Percentiles rank a stretch among this genome's conserved stretches.
Conservation (phyloP, 2,888 invertebrate genomes). For the Epsilonema sp. region DNA sequence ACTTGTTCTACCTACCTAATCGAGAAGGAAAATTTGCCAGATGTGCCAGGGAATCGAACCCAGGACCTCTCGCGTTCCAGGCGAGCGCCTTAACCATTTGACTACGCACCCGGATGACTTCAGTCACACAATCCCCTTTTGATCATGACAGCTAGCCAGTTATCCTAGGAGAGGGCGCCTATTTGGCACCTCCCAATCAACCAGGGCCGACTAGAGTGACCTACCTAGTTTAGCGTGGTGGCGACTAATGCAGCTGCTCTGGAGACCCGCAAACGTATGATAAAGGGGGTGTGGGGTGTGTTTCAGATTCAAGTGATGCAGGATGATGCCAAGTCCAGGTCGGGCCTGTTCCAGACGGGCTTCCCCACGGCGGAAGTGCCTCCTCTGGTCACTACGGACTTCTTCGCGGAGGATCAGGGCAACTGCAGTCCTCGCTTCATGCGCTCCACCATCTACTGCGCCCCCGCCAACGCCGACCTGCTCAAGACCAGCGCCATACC, state of each 20-base stretch:
- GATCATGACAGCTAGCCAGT: too few relatives aligned
- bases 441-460: conserved; percentile 82
- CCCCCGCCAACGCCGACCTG: conserved; percentile 79
- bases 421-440: conserved; percentile 43
- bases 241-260: background rate
- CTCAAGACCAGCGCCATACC: conserved; percentile 76
- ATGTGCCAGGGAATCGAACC: too few relatives aligned
- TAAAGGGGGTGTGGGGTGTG: too few relatives aligned
- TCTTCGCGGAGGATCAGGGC: conserved; percentile 77
- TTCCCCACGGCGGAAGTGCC: conserved; percentile 61
- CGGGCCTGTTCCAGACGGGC: conserved; percentile 70
- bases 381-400: conserved; percentile 83
- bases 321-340: conserved; percentile 62
- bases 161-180: too few relatives aligned
- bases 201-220: too few relatives aligned
- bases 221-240: background rate
- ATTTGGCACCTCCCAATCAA: too few relatives aligned
- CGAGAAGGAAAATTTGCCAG: too few relatives aligned
- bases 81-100: too few relatives aligned
- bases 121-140: too few relatives aligned
- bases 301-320: conserved; percentile 69
- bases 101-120: too few relatives aligned
- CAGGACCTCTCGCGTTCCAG: too few relatives aligned
- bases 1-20: too few relatives aligned
- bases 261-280: background rate